Conservation (phyloP, 2,797 vertebrate species). For the Sebastes diploproa region DNA sequence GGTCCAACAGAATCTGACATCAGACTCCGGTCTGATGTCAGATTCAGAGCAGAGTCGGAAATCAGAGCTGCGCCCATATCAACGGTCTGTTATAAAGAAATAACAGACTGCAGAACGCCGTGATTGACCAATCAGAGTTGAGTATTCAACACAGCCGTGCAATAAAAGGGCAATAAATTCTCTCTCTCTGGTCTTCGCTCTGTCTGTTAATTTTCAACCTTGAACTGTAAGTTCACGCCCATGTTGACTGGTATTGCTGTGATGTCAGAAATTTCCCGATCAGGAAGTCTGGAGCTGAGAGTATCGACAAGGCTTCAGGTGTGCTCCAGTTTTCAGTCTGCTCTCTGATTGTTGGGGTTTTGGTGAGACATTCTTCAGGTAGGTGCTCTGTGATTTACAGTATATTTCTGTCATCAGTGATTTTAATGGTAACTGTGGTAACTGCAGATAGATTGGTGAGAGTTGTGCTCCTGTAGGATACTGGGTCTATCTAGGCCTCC, state of each 20-base stretch:
- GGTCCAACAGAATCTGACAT: no score
- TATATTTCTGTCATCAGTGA: not conserved
- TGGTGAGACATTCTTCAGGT: not conserved
- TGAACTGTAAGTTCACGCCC: not conserved
- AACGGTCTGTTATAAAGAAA: no score
- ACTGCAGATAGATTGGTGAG: not conserved
- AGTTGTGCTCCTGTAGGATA: not conserved
- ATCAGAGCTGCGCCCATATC: no score
- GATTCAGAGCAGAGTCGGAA: no score
- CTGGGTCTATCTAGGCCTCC: not conserved
- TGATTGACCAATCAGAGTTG: no score
- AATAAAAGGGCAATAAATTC: not conserved
- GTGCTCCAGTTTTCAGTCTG: not conserved
- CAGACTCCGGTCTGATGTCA: no score
- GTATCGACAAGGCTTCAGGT: not conserved
- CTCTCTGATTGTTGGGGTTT: not conserved
- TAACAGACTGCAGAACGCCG: no score
- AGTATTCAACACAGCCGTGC: not conserved
- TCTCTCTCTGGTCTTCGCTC: not conserved
- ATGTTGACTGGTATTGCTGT: not conserved
- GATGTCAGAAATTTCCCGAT: not conserved
- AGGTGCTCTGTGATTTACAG: not conserved
- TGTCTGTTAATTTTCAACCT: not conserved
- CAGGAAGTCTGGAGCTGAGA: not conserved
- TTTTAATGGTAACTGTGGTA: not conserved